Conservation (phyloP, 2,797 vertebrate genomes). For the Avahi laniger region DNA sequence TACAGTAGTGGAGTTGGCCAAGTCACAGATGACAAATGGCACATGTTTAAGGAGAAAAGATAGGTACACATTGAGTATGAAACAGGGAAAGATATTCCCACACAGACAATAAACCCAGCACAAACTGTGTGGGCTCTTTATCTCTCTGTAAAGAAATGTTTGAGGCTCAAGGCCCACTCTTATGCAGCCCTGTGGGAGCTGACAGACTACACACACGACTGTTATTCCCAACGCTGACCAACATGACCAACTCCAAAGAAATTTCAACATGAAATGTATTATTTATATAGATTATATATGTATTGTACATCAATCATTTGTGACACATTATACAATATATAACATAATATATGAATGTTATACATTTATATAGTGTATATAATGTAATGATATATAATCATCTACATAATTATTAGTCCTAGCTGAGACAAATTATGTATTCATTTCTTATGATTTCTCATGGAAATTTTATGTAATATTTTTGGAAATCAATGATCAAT, state of each 20-base stretch:
- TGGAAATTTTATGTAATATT: not conserved
- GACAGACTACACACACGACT: not conserved
- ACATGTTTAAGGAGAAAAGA: not conserved
- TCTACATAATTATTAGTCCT: not conserved
- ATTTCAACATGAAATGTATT: not conserved
- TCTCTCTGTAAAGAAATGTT: not conserved
- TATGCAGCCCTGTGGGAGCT: not conserved
- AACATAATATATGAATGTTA: not conserved
- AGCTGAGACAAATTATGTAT: not conserved
- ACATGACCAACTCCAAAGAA: not conserved
- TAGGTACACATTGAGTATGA: not conserved
- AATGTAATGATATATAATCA: not conserved
- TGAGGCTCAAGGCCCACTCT: not conserved
- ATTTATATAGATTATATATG: not conserved
- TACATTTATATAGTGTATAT: not conserved
- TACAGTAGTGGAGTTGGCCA: not conserved
- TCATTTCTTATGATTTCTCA: not conserved
- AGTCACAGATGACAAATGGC: not conserved
- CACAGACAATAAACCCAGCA: not conserved
- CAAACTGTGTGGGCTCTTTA: not conserved
- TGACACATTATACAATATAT: not conserved
- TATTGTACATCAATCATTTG: not conserved
- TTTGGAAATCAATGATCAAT: not conserved
- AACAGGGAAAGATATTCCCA: not conserved
- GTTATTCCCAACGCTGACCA: not conserved